A percentile compares a stretch with the other conserved stretches of the same genome.
Evolutionary conservation across 2,888 invertebrate genomes (phyloP).

Genomic region (Phengaris alcon): DNA sequence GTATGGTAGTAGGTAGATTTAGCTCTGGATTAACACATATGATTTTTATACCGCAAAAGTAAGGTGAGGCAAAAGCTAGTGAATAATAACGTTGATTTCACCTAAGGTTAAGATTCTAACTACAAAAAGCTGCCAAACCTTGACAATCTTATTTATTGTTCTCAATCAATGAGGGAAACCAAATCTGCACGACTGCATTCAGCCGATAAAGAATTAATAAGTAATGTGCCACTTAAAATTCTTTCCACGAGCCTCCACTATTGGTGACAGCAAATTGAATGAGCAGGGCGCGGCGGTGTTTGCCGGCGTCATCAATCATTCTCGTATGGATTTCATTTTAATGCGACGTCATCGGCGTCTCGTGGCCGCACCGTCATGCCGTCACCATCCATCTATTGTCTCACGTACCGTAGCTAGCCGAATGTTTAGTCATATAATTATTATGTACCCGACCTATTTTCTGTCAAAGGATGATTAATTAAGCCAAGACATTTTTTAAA

Average conservation of each 20-base stretch:
- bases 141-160: neutral
- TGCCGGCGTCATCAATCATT: constrained; percentile 75
- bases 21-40: too few relatives aligned
- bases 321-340: constrained; percentile 76
- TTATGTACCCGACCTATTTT: constrained; percentile 32
- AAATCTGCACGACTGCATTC: constrained; percentile 4
- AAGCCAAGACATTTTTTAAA: neutral
- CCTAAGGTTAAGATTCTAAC: too few relatives aligned
- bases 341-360: constrained; percentile 75
- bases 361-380: constrained; percentile 53
- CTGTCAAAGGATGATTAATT: neutral
- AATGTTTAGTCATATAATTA: constrained; percentile 40
- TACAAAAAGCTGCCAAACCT: neutral
- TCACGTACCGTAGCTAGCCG: constrained; percentile 38
- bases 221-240: constrained; percentile 17
- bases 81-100: too few relatives aligned
- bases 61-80: too few relatives aligned
- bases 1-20: too few relatives aligned
- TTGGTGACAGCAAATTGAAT: constrained; percentile 71
- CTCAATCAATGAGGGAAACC: neutral
- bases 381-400: constrained; percentile 46
- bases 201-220: neutral
- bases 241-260: constrained; percentile 46
- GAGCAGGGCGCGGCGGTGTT: constrained; percentile 64
- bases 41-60: too few relatives aligned